A percentile compares a stretch with the other conserved stretches of the same genome.
Evolutionary conservation across 2,797 vertebrate species (phyloP).

Genomic region (Sebastes taczanowskii): DNA sequence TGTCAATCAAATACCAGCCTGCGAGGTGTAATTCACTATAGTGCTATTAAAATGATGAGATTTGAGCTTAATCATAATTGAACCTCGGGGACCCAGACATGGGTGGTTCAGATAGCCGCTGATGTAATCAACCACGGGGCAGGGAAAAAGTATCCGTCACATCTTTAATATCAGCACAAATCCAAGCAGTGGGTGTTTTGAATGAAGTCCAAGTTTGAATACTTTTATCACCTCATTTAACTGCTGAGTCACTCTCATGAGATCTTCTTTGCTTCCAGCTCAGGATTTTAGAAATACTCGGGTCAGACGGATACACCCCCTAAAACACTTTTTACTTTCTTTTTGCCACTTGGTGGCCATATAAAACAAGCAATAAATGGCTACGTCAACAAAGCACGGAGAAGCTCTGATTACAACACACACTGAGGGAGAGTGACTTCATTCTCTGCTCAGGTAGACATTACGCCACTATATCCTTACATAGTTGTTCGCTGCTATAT

Average conservation of each 20-base stretch:
- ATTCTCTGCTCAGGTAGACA: too few species aligned
- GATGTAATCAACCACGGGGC: neutral
- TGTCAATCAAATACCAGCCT: slow-evolving; percentile 11
- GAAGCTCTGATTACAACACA: too few species aligned
- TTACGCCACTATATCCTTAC: too few species aligned
- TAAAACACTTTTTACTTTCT: neutral
- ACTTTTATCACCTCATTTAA: neutral
- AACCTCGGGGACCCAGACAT: neutral
- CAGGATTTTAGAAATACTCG: neutral
- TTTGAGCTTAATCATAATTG: slow-evolving; percentile 28
- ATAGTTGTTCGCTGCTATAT: too few species aligned
- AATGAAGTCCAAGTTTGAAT: neutral
- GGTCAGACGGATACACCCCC: neutral
- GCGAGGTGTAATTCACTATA: slow-evolving; percentile 34
- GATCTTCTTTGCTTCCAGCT: neutral
- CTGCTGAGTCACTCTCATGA: neutral
- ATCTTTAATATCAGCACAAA: neutral
- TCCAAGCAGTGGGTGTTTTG: neutral
- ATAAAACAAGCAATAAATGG: neutral
- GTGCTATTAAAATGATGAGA: slow-evolving; percentile 55
- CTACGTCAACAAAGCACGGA: too few species aligned
- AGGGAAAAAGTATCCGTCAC: neutral
- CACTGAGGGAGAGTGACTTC: too few species aligned
- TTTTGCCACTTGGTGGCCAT: neutral
- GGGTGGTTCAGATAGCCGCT: neutral